Conservation (phyloP, 1,140 invertebrate species). For the Tetragonula clypearis region DNA sequence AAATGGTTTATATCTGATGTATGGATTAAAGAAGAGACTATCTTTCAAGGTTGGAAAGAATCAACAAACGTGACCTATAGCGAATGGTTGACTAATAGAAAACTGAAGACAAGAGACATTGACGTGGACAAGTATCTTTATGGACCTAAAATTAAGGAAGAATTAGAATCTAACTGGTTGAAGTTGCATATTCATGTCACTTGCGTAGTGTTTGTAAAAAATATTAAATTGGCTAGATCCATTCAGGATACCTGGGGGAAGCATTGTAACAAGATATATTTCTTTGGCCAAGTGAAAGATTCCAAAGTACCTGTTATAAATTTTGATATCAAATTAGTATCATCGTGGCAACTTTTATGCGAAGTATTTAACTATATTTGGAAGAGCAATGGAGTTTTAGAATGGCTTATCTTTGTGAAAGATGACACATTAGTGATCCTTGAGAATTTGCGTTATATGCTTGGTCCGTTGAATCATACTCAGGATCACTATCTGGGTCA, state of each 20-base stretch:
- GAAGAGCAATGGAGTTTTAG: constrained; percentile 51
- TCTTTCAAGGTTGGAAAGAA: constrained; percentile 46
- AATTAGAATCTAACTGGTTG: constrained; percentile 75
- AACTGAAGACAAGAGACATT: constrained; percentile 53
- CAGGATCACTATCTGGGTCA: constrained; percentile 82
- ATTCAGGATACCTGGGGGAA: constrained; percentile 76
- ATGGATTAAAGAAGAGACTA: not conserved
- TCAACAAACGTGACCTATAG: constrained; percentile 60
- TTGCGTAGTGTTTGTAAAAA: constrained; percentile 77
- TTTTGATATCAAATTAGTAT: constrained; percentile 72
- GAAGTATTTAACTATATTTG: constrained; percentile 76
- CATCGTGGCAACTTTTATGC: constrained; percentile 81
- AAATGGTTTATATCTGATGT: constrained; percentile 14
- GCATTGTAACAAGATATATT: constrained; percentile 77
- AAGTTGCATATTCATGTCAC: constrained; percentile 71
- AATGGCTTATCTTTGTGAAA: constrained; percentile 81
- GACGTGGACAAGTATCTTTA: constrained; percentile 73
- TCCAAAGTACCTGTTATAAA: constrained; percentile 67
- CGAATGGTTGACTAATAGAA: constrained; percentile 67
- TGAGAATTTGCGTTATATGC: constrained; percentile 80
- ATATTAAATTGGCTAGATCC: constrained; percentile 69
- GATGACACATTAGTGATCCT: constrained; percentile 81
- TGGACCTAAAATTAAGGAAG: constrained; percentile 26
- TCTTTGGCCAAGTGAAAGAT: constrained; percentile 69
- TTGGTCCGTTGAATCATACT: constrained; percentile 76